Conservation (phyloP, 2,888 invertebrate genomes). For the Xylota sylvarum region DNA sequence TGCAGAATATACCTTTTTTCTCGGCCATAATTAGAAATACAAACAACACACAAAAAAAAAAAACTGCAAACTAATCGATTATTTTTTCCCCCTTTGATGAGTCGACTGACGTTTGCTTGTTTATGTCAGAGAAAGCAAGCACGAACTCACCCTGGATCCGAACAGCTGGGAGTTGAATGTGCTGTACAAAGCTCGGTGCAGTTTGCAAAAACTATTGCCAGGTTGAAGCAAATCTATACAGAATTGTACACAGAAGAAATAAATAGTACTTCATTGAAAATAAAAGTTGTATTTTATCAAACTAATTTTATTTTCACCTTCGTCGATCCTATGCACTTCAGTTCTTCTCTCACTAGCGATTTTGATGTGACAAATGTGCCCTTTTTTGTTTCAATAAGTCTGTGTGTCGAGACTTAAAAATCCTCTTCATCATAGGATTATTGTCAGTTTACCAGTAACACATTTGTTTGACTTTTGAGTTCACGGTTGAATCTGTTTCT, state of each 20-base stretch:
- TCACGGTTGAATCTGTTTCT: no score
- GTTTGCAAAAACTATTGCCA: neutral
- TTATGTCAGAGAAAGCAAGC: conserved; percentile 34
- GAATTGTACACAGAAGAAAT: no score
- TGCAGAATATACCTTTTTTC: conserved; percentile 52
- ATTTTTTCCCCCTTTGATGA: conserved; percentile 24
- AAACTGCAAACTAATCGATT: conserved; percentile 45
- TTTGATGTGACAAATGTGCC: no score
- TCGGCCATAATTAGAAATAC: conserved; percentile 54
- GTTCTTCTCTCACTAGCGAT: no score
- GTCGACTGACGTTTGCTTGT: conserved; percentile 49
- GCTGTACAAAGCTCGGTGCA: conserved; percentile 8
- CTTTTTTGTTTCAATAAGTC: no score
- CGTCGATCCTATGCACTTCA: neutral
- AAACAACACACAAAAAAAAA: conserved; percentile 16
- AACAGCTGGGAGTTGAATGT: neutral
- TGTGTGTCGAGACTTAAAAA: no score
- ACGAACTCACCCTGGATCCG: conserved; percentile 28
- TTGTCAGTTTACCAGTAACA: no score
- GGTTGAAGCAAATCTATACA: neutral
- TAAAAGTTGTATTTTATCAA: no score
- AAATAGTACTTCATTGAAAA: no score
- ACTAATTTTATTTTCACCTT: no score
- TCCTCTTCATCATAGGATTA: no score
- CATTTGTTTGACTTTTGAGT: no score